Conservation (phyloP, 2,113 vertebrate species). For the Eurypyga helias region DNA sequence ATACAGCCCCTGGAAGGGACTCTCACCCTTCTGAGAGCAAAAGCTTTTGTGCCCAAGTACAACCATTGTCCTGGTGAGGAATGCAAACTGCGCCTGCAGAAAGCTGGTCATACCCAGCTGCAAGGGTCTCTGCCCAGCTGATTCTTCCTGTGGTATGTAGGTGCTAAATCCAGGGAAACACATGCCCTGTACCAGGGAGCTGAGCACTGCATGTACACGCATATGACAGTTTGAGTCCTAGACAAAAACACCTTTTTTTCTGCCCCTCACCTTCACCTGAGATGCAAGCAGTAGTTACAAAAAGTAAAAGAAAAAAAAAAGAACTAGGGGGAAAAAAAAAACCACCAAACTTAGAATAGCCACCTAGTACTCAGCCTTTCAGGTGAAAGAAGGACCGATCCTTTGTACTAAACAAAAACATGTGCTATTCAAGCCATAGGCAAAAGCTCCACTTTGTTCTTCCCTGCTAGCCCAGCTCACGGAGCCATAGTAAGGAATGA, state of each 20-base stretch:
- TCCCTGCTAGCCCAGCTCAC: not conserved
- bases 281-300: not conserved
- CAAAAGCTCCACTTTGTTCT: not conserved
- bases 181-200: not conserved
- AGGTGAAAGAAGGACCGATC: not conserved
- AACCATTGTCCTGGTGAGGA: accelerated
- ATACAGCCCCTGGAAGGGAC: not conserved
- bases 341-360: not conserved
- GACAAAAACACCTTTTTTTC: not conserved
- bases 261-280: not conserved
- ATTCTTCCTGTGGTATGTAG: not conserved
- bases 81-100: not conserved
- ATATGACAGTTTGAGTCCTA: not conserved
- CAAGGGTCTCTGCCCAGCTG: not conserved
- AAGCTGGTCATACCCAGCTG: not conserved
- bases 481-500: not conserved
- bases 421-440: not conserved
- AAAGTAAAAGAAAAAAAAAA: not conserved
- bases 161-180: constrained; percentile 15
- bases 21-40: not conserved
- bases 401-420: constrained; percentile 1
- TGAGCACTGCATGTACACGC: not conserved
- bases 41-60: not conserved
- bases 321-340: not conserved
- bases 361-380: not conserved